These are phyloP conservation scores for Atherinomorus stipes DNA, from an alignment of 2,113 vertebrate species.

Conservation along the genomic window DNA sequence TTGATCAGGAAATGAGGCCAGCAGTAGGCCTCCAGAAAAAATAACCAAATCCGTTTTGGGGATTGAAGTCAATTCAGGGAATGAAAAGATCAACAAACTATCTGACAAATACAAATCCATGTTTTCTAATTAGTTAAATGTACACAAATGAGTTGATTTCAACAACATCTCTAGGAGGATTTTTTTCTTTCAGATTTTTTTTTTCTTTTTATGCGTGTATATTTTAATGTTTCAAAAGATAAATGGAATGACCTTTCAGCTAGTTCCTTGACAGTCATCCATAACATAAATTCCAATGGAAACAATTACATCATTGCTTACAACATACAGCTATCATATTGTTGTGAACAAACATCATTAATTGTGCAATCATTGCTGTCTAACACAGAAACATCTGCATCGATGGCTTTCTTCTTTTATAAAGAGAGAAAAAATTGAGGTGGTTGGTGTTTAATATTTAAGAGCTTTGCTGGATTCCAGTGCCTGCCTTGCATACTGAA, in stretches of 20 bases:
- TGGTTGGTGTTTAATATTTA: constrained; percentile 81
- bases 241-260: constrained; percentile 4
- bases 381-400: constrained; percentile 52
- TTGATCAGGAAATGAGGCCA: constrained; percentile 79
- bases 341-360: constrained; percentile 23
- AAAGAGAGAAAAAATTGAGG: constrained; percentile 71
- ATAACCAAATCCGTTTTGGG: constrained; percentile 65
- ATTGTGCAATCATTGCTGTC: constrained; percentile 26
- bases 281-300: neutral
- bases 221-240: constrained; percentile 6
- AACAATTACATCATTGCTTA: neutral
- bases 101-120: constrained; percentile 53
- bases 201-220: neutral
- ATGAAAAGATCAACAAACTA: constrained; percentile 73
- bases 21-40: constrained; percentile 66
- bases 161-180: neutral
- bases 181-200: neutral
- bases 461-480: constrained; percentile 68
- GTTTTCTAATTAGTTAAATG: constrained; percentile 60
- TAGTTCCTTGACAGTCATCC: neutral
- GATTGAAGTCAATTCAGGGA: constrained; percentile 74
- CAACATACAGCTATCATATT: constrained; percentile 6
- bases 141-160: constrained; percentile 15
- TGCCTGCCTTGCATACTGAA: constrained; percentile 77
- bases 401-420: constrained; percentile 62